Conservation (phyloP, 1,140 invertebrate species). For the Hirudo medicinalis region DNA sequence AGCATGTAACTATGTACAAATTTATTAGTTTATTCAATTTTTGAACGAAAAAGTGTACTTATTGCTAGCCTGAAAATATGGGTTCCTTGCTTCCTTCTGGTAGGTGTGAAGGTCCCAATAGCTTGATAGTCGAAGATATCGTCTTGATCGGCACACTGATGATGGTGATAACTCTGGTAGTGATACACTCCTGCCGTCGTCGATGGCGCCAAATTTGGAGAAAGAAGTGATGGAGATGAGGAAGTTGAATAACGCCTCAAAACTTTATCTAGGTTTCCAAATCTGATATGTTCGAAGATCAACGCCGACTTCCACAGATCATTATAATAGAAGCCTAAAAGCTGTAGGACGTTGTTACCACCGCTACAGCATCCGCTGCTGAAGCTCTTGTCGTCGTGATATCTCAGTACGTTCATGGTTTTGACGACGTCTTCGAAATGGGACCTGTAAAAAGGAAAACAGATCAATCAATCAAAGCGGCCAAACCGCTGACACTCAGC, state of each 20-base stretch:
- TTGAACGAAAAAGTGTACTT: no score
- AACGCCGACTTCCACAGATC: no score
- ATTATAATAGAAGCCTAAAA: no score
- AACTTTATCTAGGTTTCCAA: constrained; percentile 2
- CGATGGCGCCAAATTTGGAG: neutral
- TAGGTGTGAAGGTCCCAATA: constrained; percentile 1
- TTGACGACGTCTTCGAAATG: no score
- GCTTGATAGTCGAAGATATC: neutral
- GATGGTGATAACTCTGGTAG: neutral
- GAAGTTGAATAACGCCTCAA: neutral
- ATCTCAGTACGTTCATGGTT: no score
- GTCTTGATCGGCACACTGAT: neutral
- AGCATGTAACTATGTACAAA: no score
- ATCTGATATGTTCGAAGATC: constrained; percentile 9
- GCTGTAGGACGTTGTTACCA: neutral
- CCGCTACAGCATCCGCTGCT: neutral
- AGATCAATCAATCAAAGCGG: no score
- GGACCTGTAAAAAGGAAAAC: no score
- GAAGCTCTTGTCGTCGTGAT: neutral
- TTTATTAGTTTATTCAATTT: no score
- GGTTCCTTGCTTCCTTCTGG: neutral
- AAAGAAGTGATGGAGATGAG: neutral
- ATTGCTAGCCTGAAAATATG: neutral
- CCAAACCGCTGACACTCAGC: no score
- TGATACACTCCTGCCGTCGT: neutral